Conservation (phyloP, 2,113 vertebrate species). For the Triplophysa dalaica region DNA sequence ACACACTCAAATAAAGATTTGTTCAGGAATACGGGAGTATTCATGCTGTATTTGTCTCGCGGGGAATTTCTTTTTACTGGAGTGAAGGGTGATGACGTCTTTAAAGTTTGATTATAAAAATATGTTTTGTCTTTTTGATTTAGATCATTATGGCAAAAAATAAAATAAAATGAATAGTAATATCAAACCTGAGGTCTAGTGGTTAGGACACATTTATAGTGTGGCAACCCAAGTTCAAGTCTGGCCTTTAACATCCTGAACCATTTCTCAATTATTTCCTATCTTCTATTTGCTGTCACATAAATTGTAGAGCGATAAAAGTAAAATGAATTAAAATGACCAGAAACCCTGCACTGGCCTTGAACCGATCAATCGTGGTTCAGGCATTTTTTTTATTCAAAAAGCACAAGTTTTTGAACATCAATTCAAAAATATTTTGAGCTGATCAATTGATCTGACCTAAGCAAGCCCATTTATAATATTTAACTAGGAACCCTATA, state of each 20-base stretch:
- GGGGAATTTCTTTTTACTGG: slow-evolving; percentile 7
- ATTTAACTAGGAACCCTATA: too few relatives aligned
- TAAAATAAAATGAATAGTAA: not conserved
- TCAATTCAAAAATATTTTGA: too few relatives aligned
- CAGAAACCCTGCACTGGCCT: not conserved
- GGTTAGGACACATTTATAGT: not conserved
- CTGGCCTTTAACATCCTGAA: not conserved
- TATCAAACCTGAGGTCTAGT: not conserved
- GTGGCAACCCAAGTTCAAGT: not conserved
- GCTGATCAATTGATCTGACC: too few relatives aligned
- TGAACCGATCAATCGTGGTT: not conserved
- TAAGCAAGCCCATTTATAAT: too few relatives aligned
- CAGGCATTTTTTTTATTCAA: not conserved
- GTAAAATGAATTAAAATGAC: not conserved
- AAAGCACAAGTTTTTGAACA: too few relatives aligned
- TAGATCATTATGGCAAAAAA: not conserved
- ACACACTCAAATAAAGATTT: slow-evolving; percentile 31
- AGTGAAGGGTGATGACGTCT: not conserved
- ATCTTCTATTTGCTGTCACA: not conserved
- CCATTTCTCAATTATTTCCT: not conserved
- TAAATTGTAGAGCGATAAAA: not conserved
- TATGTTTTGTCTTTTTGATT: not conserved
- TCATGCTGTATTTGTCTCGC: slow-evolving; percentile 16
- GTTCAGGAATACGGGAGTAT: slow-evolving; percentile 26
- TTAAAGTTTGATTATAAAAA: not conserved